Base-by-base conservation (phyloP, 2,888 invertebrate species). In the Andrena praecox region DNA sequence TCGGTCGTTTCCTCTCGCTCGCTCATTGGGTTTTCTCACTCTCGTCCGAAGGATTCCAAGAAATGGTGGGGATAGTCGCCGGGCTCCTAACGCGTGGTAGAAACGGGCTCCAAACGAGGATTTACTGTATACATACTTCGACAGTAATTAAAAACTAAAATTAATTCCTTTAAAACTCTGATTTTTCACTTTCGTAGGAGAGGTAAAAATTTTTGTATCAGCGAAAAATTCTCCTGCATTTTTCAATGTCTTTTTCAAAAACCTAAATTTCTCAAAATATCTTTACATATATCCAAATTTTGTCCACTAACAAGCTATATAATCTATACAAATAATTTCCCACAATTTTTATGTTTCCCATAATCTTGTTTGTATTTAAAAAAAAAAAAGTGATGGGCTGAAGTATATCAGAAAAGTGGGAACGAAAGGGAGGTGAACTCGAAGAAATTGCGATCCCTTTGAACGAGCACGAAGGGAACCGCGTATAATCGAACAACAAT, bases 401-500 rank as follows among this genome's bases (percentile, higher is more conserved):
- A 12, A 42, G 16, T 42, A 42, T 52, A 52, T 52, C 20, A 8
- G 20, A 35, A 54, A 31, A 24, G 48, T 1, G 29, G 8, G 42
- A 12, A 31, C 6, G 10, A 31, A n/a, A 60, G 62, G 10, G 8
- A 16, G 12, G 29, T 81, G 76, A 91, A 87, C 87, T 86, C 85
- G 83, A 90, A 89, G 90, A 90, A 90, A 89, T 86, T 80, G 59
- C 64, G 60, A 84, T 86, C 89, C 80, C 90, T 87, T 89, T 86
- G 78, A 82, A 85, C 79, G 87, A 85, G 78, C 76, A 88, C 80
- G 84, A 87, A 87, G 82, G 86, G 89, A 89, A 79, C 83, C 85
- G 88, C 80, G 80, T 79, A 85, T 90, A 90, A 91, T 91, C 86
- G 86, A 87, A 86, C 90, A 86, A 90, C 89, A 85, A 89, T 86